phyloP scores from a whole-genome alignment of 2,113 vertebrate genomes.

The Ptyas mucosa region DNA sequence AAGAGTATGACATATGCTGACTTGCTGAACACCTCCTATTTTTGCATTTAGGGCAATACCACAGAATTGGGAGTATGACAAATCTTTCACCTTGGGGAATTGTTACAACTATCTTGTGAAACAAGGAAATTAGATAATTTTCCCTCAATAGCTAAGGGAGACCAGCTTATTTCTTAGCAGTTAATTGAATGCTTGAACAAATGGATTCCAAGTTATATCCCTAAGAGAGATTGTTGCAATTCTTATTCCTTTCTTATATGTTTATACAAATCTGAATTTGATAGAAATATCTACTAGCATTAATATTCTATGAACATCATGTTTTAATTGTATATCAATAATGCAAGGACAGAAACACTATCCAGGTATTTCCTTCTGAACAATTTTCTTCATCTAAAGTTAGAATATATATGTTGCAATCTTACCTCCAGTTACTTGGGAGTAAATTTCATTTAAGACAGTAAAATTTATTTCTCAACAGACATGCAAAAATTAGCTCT shows the following conservation, averaged over 20 bases:
- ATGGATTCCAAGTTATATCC: not conserved
- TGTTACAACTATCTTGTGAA: not conserved
- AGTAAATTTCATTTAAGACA: not conserved
- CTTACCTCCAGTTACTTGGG: not conserved
- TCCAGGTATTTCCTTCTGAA: not conserved
- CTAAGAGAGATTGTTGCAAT: not conserved
- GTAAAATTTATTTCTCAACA: not conserved
- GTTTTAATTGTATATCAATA: not conserved
- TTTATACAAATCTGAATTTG: not conserved
- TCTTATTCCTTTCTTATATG: not conserved
- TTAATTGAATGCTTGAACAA: not conserved
- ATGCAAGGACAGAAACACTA: not conserved
- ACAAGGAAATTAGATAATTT: not conserved
- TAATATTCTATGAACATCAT: not conserved
- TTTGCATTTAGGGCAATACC: not conserved
- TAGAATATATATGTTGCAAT: not conserved
- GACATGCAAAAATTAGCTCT: not conserved
- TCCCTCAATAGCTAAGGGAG: not conserved
- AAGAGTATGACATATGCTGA: not conserved
- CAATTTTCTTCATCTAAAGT: not conserved
- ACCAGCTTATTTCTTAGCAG: not conserved
- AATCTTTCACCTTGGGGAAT: not conserved
- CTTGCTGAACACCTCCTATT: not conserved
- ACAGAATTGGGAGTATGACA: not conserved
- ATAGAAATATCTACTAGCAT: not conserved